phyloP scores from a whole-genome alignment of 2,888 invertebrate species.

The Pherbina coryleti region DNA sequence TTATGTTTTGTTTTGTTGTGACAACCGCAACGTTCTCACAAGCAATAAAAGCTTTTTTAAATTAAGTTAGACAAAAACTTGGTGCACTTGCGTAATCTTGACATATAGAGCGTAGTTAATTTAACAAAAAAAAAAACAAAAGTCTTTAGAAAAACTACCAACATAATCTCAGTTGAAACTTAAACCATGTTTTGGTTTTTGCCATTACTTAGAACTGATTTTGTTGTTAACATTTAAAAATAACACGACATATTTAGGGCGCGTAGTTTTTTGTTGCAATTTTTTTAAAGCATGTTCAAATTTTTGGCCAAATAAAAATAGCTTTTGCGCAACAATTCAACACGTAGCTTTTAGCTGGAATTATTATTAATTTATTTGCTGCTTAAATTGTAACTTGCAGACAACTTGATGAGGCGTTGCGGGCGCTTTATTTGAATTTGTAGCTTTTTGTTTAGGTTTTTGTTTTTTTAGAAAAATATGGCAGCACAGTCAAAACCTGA shows the following conservation, averaged over 20 bases:
- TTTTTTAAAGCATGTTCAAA: background rate
- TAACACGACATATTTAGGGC: slow-evolving; percentile 18
- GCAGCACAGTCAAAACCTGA: too few relatives aligned
- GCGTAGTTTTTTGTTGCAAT: slow-evolving; percentile 6
- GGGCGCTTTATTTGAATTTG: too few relatives aligned
- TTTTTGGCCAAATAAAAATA: background rate
- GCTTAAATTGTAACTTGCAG: slow-evolving; percentile 16
- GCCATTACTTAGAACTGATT: background rate
- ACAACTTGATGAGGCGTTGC: slow-evolving; percentile 15
- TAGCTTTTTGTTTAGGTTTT: too few relatives aligned
- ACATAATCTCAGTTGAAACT: too few relatives aligned
- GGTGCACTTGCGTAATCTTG: background rate
- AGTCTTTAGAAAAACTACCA: background rate
- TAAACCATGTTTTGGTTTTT: background rate
- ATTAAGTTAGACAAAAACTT: slow-evolving; percentile 4
- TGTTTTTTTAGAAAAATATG: too few relatives aligned
- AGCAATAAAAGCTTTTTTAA: background rate
- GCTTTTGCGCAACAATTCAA: background rate
- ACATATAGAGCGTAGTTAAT: background rate
- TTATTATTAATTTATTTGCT: background rate
- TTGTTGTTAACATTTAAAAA: slow-evolving; percentile 9
- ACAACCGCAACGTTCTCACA: too few relatives aligned
- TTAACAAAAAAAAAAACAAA: background rate
- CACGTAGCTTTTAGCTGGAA: background rate
- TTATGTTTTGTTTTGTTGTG: too few relatives aligned